These are phyloP conservation scores for Phacellophora camtschatica DNA, from an alignment of 30 jellyfish, hydroid and myxozoan species.

Conservation along the genomic window DNA sequence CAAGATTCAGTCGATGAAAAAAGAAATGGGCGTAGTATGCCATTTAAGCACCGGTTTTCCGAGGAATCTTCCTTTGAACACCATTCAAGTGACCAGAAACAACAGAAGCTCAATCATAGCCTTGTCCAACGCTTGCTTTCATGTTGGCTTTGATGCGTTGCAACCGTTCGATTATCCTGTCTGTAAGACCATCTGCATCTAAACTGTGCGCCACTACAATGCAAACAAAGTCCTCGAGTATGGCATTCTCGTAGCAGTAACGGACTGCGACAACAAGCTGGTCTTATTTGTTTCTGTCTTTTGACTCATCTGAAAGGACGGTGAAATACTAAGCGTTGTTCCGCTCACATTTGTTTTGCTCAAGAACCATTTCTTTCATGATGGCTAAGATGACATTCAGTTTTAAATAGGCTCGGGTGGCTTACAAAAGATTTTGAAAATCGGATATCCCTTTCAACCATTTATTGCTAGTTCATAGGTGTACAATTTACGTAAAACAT, in stretches of 20 bases:
- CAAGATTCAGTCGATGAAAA: conserved; percentile 36
- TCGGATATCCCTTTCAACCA: no score
- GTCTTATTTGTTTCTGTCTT: conserved; percentile 35
- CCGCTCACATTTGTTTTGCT: conserved; percentile 27
- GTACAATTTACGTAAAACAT: no score
- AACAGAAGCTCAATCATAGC: conserved; percentile 58
- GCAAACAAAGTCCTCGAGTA: conserved; percentile 22
- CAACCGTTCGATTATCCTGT: conserved; percentile 22
- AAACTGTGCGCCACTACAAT: conserved; percentile 32
- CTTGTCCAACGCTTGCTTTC: conserved; percentile 51
- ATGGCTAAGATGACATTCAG: conserved; percentile 12
- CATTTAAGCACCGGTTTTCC: conserved; percentile 38
- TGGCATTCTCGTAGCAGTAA: conserved; percentile 34
- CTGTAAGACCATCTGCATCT: conserved; percentile 49
- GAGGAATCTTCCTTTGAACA: conserved; percentile 14
- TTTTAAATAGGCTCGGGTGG: no score
- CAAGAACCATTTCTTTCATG: conserved; percentile 37
- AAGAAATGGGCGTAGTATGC: conserved; percentile 49
- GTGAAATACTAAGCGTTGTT: neutral
- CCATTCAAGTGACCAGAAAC: conserved; percentile 57
- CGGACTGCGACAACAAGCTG: conserved; percentile 56
- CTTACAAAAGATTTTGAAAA: no score
- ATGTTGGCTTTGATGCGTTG: conserved; percentile 9
- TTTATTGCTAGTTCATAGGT: no score
- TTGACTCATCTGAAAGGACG: conserved; percentile 56